A percentile compares a stretch with the other conserved stretches of the same genome.
Evolutionary conservation across 2,888 invertebrate genomes (phyloP).

Genomic region (Pachydiplax longipennis): DNA sequence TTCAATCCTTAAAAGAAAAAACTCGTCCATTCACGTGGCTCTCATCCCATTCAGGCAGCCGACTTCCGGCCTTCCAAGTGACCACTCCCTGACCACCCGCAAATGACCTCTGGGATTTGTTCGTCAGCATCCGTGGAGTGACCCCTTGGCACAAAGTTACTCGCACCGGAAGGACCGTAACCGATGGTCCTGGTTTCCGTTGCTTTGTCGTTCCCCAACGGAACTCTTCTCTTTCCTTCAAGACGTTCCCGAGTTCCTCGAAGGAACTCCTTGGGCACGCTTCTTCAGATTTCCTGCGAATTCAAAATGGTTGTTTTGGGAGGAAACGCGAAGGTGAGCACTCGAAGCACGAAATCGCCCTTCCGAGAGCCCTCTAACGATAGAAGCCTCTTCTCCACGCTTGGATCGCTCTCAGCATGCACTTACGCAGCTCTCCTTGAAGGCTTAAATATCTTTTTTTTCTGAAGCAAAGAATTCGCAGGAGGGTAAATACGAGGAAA

Average conservation of each 20-base stretch:
- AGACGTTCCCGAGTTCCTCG: background rate
- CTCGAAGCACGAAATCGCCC: background rate
- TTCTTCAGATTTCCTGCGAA: background rate
- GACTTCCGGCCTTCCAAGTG: background rate
- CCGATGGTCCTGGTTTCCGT: background rate
- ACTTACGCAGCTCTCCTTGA: background rate
- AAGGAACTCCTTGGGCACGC: background rate
- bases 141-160: background rate
- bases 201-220: background rate
- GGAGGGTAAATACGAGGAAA: too few species aligned
- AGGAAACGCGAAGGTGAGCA: background rate
- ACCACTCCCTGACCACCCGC: background rate
- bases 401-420: background rate
- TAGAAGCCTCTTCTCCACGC: background rate
- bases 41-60: background rate
- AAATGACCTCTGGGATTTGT: background rate
- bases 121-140: background rate
- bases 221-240: background rate
- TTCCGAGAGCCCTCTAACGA: background rate
- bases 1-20: background rate
- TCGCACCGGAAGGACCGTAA: background rate
- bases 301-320: background rate
- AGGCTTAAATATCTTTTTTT: too few species aligned
- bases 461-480: too few species aligned
- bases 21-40: background rate